phyloP scores from a whole-genome alignment of 2,888 invertebrate species.

The Oxyscelio sp. region DNA sequence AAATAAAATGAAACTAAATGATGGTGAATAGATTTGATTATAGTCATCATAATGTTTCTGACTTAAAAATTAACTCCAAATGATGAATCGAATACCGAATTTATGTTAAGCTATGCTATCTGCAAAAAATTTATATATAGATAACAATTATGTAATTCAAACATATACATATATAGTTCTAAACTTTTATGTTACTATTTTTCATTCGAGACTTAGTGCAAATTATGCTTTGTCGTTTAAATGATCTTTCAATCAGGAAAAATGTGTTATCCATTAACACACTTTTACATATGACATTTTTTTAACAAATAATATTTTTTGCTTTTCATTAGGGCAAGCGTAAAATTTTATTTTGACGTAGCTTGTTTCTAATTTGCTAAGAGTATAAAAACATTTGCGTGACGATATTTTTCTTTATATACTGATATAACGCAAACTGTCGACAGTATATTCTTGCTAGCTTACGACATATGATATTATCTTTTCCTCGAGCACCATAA shows the following conservation, averaged over 20 bases:
- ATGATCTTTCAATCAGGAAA: not conserved
- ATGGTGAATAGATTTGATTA: conserved; percentile 15
- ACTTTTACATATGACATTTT: not conserved
- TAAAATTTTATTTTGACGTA: not conserved
- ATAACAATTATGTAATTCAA: too few species aligned
- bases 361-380: conserved; percentile 12
- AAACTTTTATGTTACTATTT: conserved; percentile 5
- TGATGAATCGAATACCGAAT: too few species aligned
- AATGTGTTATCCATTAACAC: not conserved
- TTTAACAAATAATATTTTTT: not conserved
- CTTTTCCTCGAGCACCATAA: conserved; percentile 20
- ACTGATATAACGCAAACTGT: not conserved
- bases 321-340: not conserved
- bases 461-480: conserved; percentile 6
- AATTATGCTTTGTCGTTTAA: not conserved
- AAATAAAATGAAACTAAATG: conserved; percentile 5
- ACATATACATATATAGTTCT: too few species aligned
- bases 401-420: not conserved
- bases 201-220: not conserved
- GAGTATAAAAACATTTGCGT: conserved; percentile 5
- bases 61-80: too few species aligned
- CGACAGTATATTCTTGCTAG: conserved; percentile 12
- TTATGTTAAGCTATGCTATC: too few species aligned
- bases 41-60: not conserved
- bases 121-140: too few species aligned